Conservation (phyloP, 37 sponge, comb jelly and placozoan species). For the Chondrilla cf. caribensis region DNA sequence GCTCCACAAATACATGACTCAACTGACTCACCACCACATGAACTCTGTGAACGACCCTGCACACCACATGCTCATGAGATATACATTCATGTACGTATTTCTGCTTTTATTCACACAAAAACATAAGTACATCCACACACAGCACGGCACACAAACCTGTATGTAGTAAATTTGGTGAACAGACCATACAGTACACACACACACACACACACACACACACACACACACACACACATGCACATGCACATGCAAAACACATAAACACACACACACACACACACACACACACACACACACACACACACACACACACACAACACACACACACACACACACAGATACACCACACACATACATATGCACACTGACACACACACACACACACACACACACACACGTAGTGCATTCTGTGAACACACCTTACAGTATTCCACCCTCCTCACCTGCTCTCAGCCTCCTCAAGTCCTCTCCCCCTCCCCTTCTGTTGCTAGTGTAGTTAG, state of each 20-base stretch:
- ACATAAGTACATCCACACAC: not conserved
- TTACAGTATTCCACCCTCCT: constrained; percentile 16
- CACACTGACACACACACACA: not conserved
- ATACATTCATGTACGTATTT: too few relatives aligned
- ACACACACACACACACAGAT: not conserved
- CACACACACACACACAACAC: not conserved
- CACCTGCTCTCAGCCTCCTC: constrained; percentile 24
- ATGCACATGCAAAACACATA: not conserved
- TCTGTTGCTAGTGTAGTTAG: constrained; percentile 13
- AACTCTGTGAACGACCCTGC: too few relatives aligned
- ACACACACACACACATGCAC: constrained; percentile 1
- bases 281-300: not conserved
- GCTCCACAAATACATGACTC: too few relatives aligned
- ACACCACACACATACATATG: not conserved
- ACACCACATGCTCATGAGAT: too few relatives aligned
- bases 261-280: not conserved
- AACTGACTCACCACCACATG: too few relatives aligned
- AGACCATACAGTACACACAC: not conserved
- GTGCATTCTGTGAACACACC: not conserved
- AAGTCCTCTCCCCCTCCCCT: constrained; percentile 1
- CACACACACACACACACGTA: not conserved
- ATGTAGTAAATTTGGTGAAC: too few relatives aligned
- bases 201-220: constrained; percentile 1
- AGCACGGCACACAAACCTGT: too few relatives aligned
- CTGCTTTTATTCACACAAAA: too few relatives aligned